Evolutionary conservation across 2,113 vertebrate species (phyloP).

Genomic region (Chiloscyllium plagiosum): DNA sequence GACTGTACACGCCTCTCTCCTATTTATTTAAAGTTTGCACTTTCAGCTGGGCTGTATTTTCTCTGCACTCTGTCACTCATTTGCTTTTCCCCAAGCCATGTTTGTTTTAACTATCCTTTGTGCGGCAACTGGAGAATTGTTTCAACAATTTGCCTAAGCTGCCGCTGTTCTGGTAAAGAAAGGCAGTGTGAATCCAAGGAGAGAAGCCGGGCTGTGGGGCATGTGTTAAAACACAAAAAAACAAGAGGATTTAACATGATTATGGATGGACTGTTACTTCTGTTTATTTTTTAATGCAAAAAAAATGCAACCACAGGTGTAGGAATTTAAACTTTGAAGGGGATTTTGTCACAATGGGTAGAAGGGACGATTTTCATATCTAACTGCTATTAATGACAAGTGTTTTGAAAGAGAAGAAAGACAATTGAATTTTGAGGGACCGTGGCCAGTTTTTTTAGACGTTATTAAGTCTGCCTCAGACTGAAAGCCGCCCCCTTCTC

Average conservation of each 20-base stretch:
- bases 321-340: neutral
- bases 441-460: conserved; percentile 1
- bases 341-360: neutral
- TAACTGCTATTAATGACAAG: neutral
- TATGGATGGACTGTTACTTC: conserved; percentile 17
- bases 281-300: conserved; percentile 12
- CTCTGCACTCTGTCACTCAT: neutral
- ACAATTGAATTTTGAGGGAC: conserved; percentile 16
- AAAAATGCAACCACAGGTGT: neutral
- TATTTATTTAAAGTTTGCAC: neutral
- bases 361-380: neutral
- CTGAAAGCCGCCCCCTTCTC: neutral
- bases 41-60: neutral
- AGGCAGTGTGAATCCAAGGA: neutral
- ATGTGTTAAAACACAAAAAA: neutral
- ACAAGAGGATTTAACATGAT: neutral
- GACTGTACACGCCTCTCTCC: neutral
- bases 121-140: neutral
- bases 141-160: neutral
- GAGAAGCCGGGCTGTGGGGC: neutral
- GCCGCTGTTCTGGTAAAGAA: neutral
- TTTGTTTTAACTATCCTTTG: conserved; percentile 34
- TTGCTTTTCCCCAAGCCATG: neutral
- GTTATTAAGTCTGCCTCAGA: conserved; percentile 12
- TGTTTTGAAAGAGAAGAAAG: neutral